phyloP scores from a whole-genome alignment of 2,113 vertebrate genomes.

The Corythornis cristatus region DNA sequence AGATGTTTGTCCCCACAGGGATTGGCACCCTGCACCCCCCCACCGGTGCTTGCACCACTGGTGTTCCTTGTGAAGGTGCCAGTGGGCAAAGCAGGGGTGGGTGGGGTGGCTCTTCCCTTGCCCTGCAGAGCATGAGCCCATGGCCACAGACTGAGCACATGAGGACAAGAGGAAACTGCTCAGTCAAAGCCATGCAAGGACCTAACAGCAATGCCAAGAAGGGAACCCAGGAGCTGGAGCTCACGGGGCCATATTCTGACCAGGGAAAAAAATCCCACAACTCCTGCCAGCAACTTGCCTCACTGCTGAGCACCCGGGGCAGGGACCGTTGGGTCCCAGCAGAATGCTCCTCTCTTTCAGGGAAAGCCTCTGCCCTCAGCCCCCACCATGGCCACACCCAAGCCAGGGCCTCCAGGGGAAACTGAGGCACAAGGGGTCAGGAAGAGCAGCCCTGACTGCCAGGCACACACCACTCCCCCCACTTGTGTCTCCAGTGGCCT shows the following conservation, averaged over 20 bases:
- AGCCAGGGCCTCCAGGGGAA: neutral
- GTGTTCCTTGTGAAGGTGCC: neutral
- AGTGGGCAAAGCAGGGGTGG: neutral
- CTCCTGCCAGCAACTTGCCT: neutral
- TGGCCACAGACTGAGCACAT: neutral
- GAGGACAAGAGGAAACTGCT: neutral
- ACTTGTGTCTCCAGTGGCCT: neutral
- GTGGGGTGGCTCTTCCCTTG: neutral
- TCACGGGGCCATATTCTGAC: neutral
- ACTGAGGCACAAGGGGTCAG: neutral
- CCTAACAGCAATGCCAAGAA: neutral
- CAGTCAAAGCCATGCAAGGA: neutral
- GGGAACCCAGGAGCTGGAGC: neutral
- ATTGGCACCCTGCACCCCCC: neutral
- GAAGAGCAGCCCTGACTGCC: neutral
- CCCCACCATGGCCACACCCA: neutral
- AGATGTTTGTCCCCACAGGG: accelerated
- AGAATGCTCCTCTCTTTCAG: neutral
- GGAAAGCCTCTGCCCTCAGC: neutral
- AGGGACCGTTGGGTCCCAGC: accelerated
- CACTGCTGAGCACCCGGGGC: accelerated
- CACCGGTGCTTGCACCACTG: neutral
- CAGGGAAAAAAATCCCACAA: neutral
- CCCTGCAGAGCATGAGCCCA: neutral
- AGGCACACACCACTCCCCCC: accelerated